A percentile compares a stretch with the other conserved stretches of the same genome.
Conservation (phyloP, 2,888 invertebrate species). For the Drosophila stalkeri region DNA sequence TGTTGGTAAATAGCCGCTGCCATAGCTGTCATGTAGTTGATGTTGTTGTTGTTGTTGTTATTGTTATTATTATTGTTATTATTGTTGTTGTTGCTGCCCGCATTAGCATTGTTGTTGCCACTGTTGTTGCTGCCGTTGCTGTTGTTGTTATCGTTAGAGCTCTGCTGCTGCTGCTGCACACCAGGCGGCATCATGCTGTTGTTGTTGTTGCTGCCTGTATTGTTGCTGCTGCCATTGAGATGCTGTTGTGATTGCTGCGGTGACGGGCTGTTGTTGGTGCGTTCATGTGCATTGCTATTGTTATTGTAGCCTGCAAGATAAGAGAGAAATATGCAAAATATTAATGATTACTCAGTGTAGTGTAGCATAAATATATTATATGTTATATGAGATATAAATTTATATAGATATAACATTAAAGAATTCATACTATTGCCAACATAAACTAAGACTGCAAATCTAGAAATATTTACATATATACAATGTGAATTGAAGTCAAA, state of each 20-base stretch:
- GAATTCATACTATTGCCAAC: too few species aligned
- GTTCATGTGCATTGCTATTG: constrained; percentile 78
- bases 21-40: constrained; percentile 83
- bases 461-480: too few species aligned
- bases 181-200: constrained; percentile 74
- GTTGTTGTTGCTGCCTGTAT: constrained; percentile 48
- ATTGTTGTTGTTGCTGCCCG: constrained; percentile 46
- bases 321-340: not conserved
- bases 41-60: constrained; percentile 81
- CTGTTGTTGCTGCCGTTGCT: constrained; percentile 46
- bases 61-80: constrained; percentile 64
- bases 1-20: constrained; percentile 81
- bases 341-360: constrained; percentile 1
- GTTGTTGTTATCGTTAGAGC: constrained; percentile 64
- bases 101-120: constrained; percentile 51
- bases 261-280: constrained; percentile 84
- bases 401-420: too few species aligned
- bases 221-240: constrained; percentile 57
- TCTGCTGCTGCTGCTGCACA: constrained; percentile 58
- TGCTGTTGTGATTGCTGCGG: constrained; percentile 61
- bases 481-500: too few species aligned
- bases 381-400: too few species aligned
- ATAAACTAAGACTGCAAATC: too few species aligned
- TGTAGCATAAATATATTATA: not conserved
- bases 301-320: constrained; percentile 77